Conservation (phyloP, 2,797 vertebrate species). For the Anomalospiza imberbis region DNA sequence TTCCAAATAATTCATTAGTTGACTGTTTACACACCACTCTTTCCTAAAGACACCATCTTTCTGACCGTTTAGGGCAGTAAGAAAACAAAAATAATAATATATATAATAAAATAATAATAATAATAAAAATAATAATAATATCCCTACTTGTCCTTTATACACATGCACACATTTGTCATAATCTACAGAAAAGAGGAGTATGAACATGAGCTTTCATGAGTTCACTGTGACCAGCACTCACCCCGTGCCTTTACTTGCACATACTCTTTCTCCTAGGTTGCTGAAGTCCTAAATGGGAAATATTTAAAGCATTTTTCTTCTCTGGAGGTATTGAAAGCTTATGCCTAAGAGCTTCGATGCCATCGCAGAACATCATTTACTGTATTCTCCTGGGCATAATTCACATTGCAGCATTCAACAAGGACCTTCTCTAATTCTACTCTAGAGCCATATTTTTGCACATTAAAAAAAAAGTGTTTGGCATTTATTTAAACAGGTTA, state of each 20-base stretch:
- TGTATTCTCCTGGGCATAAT: conserved; percentile 1
- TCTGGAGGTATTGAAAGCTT: neutral
- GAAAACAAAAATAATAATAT: neutral
- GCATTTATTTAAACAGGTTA: conserved; percentile 39
- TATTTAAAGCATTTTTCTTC: neutral
- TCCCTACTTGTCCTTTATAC: neutral
- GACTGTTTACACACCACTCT: neutral
- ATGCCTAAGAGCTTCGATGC: neutral
- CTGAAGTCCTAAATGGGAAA: neutral
- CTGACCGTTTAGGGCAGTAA: neutral
- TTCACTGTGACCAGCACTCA: neutral
- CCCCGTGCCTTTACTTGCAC: neutral
- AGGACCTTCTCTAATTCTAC: conserved; percentile 32
- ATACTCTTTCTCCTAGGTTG: neutral
- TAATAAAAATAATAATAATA: too few relatives aligned
- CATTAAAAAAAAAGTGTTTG: neutral
- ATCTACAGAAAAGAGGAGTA: neutral
- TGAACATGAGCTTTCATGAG: neutral
- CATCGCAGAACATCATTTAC: neutral
- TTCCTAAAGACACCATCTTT: neutral
- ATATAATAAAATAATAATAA: too few relatives aligned
- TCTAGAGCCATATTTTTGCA: conserved; percentile 20
- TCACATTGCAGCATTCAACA: conserved; percentile 33
- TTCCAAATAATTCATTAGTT: neutral
- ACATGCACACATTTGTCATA: neutral